Conservation (phyloP, 2,113 vertebrate genomes). For the Dendrocopos noguchii region DNA sequence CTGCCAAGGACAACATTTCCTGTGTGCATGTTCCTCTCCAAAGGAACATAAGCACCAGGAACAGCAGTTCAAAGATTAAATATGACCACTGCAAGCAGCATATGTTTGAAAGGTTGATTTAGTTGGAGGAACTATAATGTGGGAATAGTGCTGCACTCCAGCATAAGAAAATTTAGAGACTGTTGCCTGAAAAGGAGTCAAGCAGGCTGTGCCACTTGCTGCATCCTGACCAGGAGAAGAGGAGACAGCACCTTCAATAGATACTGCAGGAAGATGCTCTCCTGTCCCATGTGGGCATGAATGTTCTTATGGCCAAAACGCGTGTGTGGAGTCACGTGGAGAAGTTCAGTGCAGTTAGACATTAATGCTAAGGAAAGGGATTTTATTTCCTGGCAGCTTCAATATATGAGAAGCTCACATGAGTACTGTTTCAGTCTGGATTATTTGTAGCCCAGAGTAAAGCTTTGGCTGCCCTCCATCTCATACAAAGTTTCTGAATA, state of each 20-base stretch:
- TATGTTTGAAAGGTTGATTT: neutral
- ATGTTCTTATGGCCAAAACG: neutral
- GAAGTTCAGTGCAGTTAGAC: neutral
- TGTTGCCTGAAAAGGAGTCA: neutral
- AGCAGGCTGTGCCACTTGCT: neutral
- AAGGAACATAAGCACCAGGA: neutral
- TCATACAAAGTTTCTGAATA: conserved; percentile 42
- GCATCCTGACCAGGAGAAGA: neutral
- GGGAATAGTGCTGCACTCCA: neutral
- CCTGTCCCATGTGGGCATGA: rapidly evolving
- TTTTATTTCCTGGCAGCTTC: neutral
- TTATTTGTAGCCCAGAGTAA: conserved; percentile 6
- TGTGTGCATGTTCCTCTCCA: neutral
- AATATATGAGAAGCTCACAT: neutral
- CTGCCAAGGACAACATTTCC: neutral
- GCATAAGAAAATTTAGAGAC: neutral
- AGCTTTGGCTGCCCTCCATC: conserved; percentile 37
- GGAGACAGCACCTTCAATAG: neutral
- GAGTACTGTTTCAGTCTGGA: neutral
- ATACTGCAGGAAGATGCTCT: neutral
- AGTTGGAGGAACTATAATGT: neutral
- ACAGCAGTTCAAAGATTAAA: neutral
- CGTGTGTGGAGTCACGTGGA: rapidly evolving
- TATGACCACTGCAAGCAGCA: rapidly evolving
- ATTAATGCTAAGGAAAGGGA: neutral